phyloP scores from a whole-genome alignment of 2,113 vertebrate species.

The Scomber scombrus region DNA sequence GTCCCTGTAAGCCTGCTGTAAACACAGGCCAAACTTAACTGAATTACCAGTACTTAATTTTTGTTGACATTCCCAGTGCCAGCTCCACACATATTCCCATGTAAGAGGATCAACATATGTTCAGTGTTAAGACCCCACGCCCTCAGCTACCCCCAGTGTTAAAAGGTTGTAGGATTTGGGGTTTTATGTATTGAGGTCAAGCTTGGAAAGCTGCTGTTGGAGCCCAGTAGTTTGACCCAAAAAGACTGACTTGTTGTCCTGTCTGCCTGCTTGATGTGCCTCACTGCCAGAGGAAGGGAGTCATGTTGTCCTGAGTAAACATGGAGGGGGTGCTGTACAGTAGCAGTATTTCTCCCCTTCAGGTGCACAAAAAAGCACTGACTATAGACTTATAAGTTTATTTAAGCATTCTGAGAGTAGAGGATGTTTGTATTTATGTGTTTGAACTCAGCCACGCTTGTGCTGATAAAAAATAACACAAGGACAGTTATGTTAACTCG shows the following conservation, averaged over 20 bases:
- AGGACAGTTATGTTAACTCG: background rate
- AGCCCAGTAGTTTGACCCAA: conserved; percentile 52
- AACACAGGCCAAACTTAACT: conserved; percentile 46
- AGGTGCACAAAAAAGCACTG: background rate
- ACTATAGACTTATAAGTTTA: conserved; percentile 27
- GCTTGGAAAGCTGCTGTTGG: conserved; percentile 69
- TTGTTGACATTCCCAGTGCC: conserved; percentile 53
- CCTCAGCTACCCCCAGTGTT: conserved; percentile 54
- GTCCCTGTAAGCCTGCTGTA: conserved; percentile 32
- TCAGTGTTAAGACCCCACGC: conserved; percentile 49
- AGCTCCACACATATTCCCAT: conserved; percentile 35
- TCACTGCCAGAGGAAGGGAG: conserved; percentile 1
- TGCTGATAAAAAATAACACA: conserved; percentile 7
- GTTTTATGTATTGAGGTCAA: conserved; percentile 76
- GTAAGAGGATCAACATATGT: conserved; percentile 73
- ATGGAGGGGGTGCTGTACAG: conserved; percentile 6
- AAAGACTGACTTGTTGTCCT: conserved; percentile 41
- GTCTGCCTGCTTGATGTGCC: conserved; percentile 34
- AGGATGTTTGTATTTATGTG: conserved; percentile 12
- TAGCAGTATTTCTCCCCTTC: background rate
- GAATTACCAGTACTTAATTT: conserved; percentile 50
- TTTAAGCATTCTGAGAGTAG: conserved; percentile 15
- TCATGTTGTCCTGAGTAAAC: background rate
- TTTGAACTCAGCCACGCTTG: conserved; percentile 2
- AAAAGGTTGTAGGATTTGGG: conserved; percentile 71